Evolutionary conservation across 2,113 vertebrate species (phyloP).

Genomic region (Entomyzon cyanotis): DNA sequence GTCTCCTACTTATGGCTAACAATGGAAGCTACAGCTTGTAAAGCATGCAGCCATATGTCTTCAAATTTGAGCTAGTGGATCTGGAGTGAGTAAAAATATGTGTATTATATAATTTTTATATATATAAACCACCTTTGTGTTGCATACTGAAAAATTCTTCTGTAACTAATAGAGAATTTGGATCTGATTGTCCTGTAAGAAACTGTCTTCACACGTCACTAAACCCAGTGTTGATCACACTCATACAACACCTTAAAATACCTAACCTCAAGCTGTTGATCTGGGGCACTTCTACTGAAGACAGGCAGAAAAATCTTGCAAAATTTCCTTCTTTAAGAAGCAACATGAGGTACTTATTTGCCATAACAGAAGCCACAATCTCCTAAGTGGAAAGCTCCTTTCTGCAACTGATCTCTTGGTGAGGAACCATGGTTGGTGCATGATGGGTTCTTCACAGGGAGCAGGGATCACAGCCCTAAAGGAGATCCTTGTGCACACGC

Average conservation of each 20-base stretch:
- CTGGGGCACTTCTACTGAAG: not conserved
- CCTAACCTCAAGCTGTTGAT: not conserved
- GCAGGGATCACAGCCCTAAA: not conserved
- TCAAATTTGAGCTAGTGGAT: not conserved
- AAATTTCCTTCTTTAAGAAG: not conserved
- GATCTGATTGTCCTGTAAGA: not conserved
- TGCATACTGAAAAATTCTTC: not conserved
- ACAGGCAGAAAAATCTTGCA: not conserved
- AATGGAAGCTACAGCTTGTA: not conserved
- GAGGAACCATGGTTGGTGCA: rapidly evolving
- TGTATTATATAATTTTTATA: not conserved
- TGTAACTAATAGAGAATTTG: not conserved
- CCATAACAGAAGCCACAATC: not conserved
- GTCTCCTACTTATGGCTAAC: not conserved
- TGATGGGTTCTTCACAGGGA: not conserved
- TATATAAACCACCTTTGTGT: not conserved
- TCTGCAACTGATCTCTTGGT: not conserved
- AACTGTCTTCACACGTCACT: not conserved
- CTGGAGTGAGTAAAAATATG: not conserved
- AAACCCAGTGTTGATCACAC: not conserved
- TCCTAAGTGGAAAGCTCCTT: not conserved
- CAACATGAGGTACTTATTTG: not conserved
- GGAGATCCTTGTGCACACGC: not conserved
- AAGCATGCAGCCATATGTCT: not conserved
- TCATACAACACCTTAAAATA: not conserved